Percentiles rank a stretch among this genome's conserved stretches.
phyloP scores from a whole-genome alignment of 2,888 invertebrate species.

The Argyresthia albistria region DNA sequence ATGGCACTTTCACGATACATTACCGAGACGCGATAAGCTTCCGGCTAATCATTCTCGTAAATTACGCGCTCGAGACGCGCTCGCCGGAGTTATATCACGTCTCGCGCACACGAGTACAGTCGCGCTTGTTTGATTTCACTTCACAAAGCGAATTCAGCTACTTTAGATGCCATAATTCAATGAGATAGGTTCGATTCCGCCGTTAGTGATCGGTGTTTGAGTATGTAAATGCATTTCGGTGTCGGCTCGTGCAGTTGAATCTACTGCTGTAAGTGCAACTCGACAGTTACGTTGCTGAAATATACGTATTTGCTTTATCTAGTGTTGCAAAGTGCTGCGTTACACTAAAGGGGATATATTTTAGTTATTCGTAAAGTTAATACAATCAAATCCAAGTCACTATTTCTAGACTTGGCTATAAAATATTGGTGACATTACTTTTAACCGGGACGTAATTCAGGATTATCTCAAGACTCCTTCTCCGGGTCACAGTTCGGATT shows the following conservation, averaged over 20 bases:
- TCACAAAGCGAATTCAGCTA: constrained; percentile 1
- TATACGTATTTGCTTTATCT: no score
- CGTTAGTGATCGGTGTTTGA: constrained; percentile 13
- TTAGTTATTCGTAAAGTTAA: no score
- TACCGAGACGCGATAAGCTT: constrained; percentile 45
- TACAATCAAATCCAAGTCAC: no score
- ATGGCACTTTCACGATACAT: constrained; percentile 51
- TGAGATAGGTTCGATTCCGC: constrained; percentile 4
- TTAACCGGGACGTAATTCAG: no score
- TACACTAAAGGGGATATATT: no score
- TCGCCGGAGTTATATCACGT: constrained; percentile 1
- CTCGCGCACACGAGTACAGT: background rate
- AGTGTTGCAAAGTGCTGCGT: no score
- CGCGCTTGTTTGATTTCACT: constrained; percentile 2
- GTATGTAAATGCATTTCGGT: constrained; percentile 14
- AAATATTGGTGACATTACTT: no score
- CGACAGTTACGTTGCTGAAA: no score
- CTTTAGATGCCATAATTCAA: constrained; percentile 4
- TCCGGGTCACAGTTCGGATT: background rate
- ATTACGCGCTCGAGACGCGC: constrained; percentile 29
- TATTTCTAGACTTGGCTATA: no score
- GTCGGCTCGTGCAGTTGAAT: constrained; percentile 7
- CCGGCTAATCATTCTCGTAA: constrained; percentile 41
- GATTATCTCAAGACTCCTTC: no score
- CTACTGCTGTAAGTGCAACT: background rate